phyloP scores from a whole-genome alignment of 2,888 invertebrate species.

The Pollenia labialis region DNA sequence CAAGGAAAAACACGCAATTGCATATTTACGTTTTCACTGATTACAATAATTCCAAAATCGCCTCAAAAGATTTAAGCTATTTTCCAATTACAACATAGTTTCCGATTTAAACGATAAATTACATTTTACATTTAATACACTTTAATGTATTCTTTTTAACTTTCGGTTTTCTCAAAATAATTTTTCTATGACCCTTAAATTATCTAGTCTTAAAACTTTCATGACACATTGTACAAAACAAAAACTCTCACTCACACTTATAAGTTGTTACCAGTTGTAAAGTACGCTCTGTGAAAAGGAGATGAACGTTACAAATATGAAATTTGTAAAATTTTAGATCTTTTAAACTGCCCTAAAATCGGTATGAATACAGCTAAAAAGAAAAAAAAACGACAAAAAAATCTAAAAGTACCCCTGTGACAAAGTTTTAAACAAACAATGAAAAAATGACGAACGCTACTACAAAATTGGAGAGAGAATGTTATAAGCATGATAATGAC shows the following conservation, averaged over 20 bases:
- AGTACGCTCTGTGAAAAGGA: neutral
- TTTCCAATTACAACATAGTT: no score
- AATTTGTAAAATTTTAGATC: conserved; percentile 1
- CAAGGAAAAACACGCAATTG: no score
- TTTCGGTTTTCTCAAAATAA: no score
- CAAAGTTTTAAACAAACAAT: conserved; percentile 46
- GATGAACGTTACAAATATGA: conserved; percentile 32
- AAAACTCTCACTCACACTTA: neutral
- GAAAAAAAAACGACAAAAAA: neutral
- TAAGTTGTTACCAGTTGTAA: no score
- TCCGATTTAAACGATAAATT: no score
- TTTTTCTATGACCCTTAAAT: neutral
- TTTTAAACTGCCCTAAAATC: neutral
- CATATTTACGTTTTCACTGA: no score
- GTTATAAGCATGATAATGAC: neutral
- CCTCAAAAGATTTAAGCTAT: no score
- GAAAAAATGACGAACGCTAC: neutral
- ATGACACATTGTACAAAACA: neutral
- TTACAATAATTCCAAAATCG: no score
- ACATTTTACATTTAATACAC: no score
- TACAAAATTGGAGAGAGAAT: neutral
- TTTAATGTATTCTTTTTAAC: no score
- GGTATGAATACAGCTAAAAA: neutral
- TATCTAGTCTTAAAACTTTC: neutral
- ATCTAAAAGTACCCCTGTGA: conserved; percentile 24